phyloP scores from a whole-genome alignment of 2,113 vertebrate genomes.

The Arenaria interpres region DNA sequence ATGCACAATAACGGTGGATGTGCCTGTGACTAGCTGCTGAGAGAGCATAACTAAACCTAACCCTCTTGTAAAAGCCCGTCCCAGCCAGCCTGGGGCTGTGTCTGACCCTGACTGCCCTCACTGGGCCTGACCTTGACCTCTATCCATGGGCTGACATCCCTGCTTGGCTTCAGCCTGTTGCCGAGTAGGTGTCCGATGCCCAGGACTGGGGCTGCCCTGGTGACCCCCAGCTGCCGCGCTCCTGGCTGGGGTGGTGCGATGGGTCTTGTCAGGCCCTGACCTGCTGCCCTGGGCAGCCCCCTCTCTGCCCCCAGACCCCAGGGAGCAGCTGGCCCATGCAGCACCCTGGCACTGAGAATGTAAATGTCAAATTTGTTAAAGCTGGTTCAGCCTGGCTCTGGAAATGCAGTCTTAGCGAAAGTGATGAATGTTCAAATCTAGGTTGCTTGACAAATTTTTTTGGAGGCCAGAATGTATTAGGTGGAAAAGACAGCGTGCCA shows the following conservation, averaged over 20 bases:
- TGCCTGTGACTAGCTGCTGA: background rate
- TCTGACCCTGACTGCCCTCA: background rate
- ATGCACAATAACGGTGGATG: accelerated
- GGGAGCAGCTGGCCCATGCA: background rate
- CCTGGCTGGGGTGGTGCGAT: background rate
- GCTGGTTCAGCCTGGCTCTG: background rate
- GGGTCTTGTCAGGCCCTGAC: background rate
- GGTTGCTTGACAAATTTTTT: background rate
- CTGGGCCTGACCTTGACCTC: background rate
- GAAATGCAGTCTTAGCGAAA: background rate
- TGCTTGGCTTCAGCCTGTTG: background rate
- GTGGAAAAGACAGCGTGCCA: background rate
- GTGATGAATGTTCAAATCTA: background rate
- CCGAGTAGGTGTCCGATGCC: accelerated
- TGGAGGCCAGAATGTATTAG: background rate
- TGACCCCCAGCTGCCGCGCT: accelerated
- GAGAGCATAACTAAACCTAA: background rate
- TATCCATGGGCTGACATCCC: background rate
- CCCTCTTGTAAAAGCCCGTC: background rate
- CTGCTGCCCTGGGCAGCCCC: accelerated
- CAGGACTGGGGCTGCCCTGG: background rate
- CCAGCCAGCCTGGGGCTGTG: accelerated
- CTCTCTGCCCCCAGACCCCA: background rate
- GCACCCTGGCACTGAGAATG: background rate
- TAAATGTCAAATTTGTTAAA: background rate